Base-by-base conservation (phyloP, 2,888 invertebrate genomes). In the Teleogryllus oceanicus region DNA sequence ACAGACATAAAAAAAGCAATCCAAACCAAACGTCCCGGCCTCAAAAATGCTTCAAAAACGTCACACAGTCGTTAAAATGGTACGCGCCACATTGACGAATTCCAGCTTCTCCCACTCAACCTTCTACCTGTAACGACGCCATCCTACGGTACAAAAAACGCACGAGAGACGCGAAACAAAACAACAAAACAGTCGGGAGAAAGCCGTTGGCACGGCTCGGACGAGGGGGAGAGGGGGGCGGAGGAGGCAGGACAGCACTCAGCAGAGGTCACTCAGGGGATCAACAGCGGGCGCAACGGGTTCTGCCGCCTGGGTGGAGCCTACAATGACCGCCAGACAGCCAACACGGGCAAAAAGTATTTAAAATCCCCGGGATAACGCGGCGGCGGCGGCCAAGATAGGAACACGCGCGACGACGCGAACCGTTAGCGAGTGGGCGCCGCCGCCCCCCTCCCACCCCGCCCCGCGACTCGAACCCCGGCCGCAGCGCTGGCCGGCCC, bases 381-480 rank as follows among this genome's bases (percentile, higher is more conserved):
- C 13, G 62, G 5, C n/a, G 62, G 13, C 62, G 62, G 62, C 4
- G 16, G n/a, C n/a, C 62, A 16, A 62, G 62, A 37, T 37, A 8
- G 8, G 8, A 37, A 62, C n/a, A 62, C 62, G 62, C n/a, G 16
- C 16, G n/a, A 62, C 16, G 62, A 62, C n/a, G 62, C 62, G 62
- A 12, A 62, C 62, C 62, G 62, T 62, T 62, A 62, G 62, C 62
- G 62, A 62, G 62, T 62, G 62, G 62, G 62, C n/a, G 62, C 62
- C 16, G 8, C 3, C n/a, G 16, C n/a, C 62, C 3, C 13, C n/a
- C 16, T 1, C n/a, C 16, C 62, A 8, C 62, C 4, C 62, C 16
- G 16, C 62, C n/a, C 5, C 37, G 8, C 37, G 37, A 37, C 37
- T 37, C 37, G 37, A 37, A 37, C 37, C 37, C 37, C 37, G 37